phyloP scores from a whole-genome alignment of 2,888 invertebrate species.

The Anoncus sp. region DNA sequence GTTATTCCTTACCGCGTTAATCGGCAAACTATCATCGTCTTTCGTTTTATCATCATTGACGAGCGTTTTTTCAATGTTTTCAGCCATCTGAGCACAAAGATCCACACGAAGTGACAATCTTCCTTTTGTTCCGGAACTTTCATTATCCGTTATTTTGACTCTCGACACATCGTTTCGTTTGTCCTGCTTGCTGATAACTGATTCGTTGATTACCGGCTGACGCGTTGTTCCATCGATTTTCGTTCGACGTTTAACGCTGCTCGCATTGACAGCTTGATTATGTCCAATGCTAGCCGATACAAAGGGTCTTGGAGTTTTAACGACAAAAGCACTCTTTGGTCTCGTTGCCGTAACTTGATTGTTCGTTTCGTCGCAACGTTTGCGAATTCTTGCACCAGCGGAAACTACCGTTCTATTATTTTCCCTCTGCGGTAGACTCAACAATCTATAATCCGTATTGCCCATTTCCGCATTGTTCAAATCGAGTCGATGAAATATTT shows the following conservation, averaged over 20 bases:
- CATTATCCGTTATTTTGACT: neutral
- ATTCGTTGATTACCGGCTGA: neutral
- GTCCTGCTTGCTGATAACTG: neutral
- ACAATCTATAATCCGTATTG: slow-evolving; percentile 76
- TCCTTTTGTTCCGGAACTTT: slow-evolving; percentile 43
- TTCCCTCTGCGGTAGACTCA: slow-evolving; percentile 70
- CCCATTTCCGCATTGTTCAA: slow-evolving; percentile 66
- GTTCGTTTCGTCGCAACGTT: slow-evolving; percentile 38
- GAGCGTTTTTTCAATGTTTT: slow-evolving; percentile 4
- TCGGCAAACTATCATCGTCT: neutral
- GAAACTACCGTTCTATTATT: slow-evolving; percentile 69
- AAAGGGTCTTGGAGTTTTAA: slow-evolving; percentile 66
- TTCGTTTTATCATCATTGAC: slow-evolving; percentile 5
- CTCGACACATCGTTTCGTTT: neutral
- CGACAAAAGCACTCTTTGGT: slow-evolving; percentile 68
- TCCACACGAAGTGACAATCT: slow-evolving; percentile 74
- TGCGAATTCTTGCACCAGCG: slow-evolving; percentile 58
- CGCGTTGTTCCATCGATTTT: slow-evolving; percentile 47
- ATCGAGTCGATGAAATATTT: slow-evolving; percentile 74
- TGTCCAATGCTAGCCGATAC: slow-evolving; percentile 61
- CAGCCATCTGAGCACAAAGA: slow-evolving; percentile 73
- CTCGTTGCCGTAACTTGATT: slow-evolving; percentile 53
- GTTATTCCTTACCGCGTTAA: too few species aligned
- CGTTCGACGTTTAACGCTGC: slow-evolving; percentile 57
- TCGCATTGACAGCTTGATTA: slow-evolving; percentile 32